Evolutionary conservation across 2,888 invertebrate species (phyloP).

Genomic region (Cerceris ruficornis): DNA sequence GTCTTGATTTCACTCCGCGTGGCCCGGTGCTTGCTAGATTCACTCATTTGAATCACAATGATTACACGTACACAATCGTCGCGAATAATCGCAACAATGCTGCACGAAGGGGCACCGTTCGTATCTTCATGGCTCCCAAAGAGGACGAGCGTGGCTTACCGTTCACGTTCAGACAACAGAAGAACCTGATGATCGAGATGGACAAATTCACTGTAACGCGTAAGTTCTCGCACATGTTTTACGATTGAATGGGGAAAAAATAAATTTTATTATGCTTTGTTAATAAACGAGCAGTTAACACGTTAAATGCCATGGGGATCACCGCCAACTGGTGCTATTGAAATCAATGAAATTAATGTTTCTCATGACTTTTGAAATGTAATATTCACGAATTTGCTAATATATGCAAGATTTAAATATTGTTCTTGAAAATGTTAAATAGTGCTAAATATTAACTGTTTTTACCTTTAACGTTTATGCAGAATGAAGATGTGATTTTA

Average conservation of each 20-base stretch:
- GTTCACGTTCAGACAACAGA: slow-evolving; percentile 86
- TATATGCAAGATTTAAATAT: background rate
- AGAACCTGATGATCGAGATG: slow-evolving; percentile 87
- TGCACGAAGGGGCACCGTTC: slow-evolving; percentile 85
- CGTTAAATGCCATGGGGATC: too few relatives aligned
- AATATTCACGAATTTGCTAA: background rate
- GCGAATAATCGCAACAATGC: slow-evolving; percentile 84
- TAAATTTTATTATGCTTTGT: background rate
- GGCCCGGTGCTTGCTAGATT: slow-evolving; percentile 89
- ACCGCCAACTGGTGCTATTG: too few relatives aligned
- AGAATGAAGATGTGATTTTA: too few relatives aligned
- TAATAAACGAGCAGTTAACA: too few relatives aligned
- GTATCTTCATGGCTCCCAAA: slow-evolving; percentile 88
- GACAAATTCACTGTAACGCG: slow-evolving; percentile 87
- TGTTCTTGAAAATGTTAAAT: background rate
- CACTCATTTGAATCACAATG: slow-evolving; percentile 90
- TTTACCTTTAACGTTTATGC: too few relatives aligned
- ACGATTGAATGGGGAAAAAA: background rate
- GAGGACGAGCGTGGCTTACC: slow-evolving; percentile 86
- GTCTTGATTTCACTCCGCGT: slow-evolving; percentile 91
- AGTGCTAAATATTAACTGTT: background rate
- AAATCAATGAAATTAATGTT: too few relatives aligned
- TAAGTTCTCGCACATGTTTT: slow-evolving; percentile 80
- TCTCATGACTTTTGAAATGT: background rate
- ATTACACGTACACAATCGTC: slow-evolving; percentile 86